phyloP scores from a whole-genome alignment of 2,888 invertebrate genomes.

The Scaptomyza cyrtandrae region DNA sequence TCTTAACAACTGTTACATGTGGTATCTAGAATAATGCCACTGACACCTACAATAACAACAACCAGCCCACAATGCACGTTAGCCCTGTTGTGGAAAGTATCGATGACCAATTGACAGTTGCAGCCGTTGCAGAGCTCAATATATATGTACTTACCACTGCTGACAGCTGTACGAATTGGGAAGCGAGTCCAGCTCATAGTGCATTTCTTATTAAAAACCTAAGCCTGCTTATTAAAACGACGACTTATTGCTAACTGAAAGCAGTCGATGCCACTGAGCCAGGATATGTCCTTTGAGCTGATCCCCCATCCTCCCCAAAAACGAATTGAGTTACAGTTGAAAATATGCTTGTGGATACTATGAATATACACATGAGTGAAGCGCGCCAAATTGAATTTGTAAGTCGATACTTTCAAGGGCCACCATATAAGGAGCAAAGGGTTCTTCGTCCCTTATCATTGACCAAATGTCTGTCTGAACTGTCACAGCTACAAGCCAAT shows the following conservation, averaged over 20 bases:
- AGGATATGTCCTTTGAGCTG: slow-evolving; percentile 49
- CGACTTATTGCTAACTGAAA: slow-evolving; percentile 55
- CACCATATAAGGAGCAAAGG: slow-evolving; percentile 49
- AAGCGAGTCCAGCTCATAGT: slow-evolving; percentile 45
- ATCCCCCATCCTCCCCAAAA: slow-evolving; percentile 23
- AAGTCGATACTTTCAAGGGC: slow-evolving; percentile 74
- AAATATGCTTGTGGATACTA: slow-evolving; percentile 65
- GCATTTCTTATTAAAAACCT: slow-evolving; percentile 75
- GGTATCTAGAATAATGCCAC: not conserved
- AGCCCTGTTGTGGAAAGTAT: slow-evolving; percentile 62
- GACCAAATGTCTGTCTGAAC: slow-evolving; percentile 20
- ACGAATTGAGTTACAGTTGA: slow-evolving; percentile 78
- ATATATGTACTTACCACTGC: slow-evolving; percentile 27
- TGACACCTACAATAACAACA: slow-evolving; percentile 18
- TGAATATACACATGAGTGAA: slow-evolving; percentile 79
- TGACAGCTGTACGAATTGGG: slow-evolving; percentile 78
- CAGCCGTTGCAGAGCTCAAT: slow-evolving; percentile 38
- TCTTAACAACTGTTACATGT: slow-evolving; percentile 41
- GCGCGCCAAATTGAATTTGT: slow-evolving; percentile 82
- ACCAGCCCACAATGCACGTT: slow-evolving; percentile 25
- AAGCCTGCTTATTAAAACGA: slow-evolving; percentile 74
- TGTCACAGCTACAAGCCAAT: slow-evolving; percentile 58
- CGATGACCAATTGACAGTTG: slow-evolving; percentile 71
- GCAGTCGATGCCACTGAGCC: slow-evolving; percentile 30
- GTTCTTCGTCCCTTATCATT: slow-evolving; percentile 62